Evolutionary conservation across 2,888 invertebrate species (phyloP), one percentile per base, ranked within the genome.

Genomic region (Lepidonotus clava): DNA sequence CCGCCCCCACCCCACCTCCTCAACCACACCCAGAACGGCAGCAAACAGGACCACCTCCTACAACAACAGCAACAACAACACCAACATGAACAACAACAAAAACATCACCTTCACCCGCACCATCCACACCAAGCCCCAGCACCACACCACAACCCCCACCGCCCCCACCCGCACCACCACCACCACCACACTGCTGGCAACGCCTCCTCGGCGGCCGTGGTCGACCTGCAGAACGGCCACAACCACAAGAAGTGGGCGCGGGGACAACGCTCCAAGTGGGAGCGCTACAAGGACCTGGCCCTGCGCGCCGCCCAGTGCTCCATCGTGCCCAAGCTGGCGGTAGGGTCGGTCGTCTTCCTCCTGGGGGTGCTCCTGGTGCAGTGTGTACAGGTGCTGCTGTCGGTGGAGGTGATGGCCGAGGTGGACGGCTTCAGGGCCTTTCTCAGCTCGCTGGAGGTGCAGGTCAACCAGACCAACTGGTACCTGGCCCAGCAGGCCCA

Each of bases 401-500:
- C 83, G 6, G 76, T 66, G 21, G 85, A 85, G 71, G 71, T 86
- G 5, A 51, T 89, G 51, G 51, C 83, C 1, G 61, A 87, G 40
- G 36, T 86, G 38, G 87, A 87, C n/a, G 85, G 83, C 11, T 87
- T 88, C 51, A 36, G 84, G 2, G 77, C 87, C 87, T 89, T 85
- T 88, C 84, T 77, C 32, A 86, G 36, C 77, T 89, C 87, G 41
- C 87, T 91, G 41, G 80, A 89, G 77, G 87, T 86, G 51, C 90
- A 91, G 76, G 86, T 89, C 0, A 88, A 90, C 87, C 89, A 89
- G 89, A 90, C 90, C 28, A 90, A 91, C 86, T 87, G 86, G 85
- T 89, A 90, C 84, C 88, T 91, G 71, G 83, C 87, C 28, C 90
- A 91, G 32, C 91, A 91, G 86, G 91, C 91, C 28, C 86, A 83